Conservation (phyloP, 2,797 vertebrate species). For the Falco naumanni region DNA sequence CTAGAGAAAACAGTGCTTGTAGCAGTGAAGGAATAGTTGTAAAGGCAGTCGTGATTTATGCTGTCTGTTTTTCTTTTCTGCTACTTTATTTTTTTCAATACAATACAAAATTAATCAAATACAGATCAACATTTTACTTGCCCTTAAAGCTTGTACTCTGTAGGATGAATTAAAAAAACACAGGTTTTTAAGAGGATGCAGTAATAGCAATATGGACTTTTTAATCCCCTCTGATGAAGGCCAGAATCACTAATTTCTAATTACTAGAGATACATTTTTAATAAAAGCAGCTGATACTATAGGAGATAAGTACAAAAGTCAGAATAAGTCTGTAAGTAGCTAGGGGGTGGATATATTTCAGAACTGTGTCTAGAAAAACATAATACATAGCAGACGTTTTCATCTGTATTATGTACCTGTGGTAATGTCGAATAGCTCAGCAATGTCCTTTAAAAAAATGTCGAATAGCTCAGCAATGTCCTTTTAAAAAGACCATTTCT, state of each 20-base stretch:
- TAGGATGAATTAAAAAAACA: not conserved
- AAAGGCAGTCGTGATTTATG: not conserved
- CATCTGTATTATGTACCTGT: not conserved
- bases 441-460: not conserved
- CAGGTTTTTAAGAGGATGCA: not conserved
- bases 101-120: not conserved
- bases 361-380: not conserved
- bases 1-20: not conserved
- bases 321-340: not conserved
- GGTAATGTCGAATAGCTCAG: not conserved
- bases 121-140: not conserved
- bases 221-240: not conserved
- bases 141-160: not conserved
- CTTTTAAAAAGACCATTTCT: not conserved
- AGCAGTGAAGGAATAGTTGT: not conserved
- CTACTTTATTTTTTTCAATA: not conserved
- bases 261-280: not conserved
- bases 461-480: not conserved
- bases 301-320: not conserved
- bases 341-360: not conserved
- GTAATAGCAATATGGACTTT: not conserved
- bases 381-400: not conserved
- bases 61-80: not conserved
- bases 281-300: not conserved
- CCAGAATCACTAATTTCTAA: not conserved